A percentile compares a stretch with the other conserved stretches of the same genome.
Evolutionary conservation across 2,888 invertebrate genomes (phyloP).

Genomic region (Lycia hirtaria): DNA sequence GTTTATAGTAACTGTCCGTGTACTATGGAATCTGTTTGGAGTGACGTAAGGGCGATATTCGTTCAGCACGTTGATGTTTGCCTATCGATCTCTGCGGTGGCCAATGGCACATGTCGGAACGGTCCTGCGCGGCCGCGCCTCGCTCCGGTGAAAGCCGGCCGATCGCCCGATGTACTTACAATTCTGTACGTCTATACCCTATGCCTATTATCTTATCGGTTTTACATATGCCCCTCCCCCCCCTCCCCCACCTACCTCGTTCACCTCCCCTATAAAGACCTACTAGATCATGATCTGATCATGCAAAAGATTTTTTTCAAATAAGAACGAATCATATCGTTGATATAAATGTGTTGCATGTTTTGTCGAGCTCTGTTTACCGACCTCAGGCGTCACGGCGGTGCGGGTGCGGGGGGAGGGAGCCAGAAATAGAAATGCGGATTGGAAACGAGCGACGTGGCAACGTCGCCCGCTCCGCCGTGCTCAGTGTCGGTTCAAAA

Average conservation of each 20-base stretch:
- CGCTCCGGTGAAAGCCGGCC: constrained; percentile 80
- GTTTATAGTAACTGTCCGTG: constrained; percentile 82
- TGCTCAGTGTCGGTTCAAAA: constrained; percentile 83
- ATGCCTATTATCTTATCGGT: constrained; percentile 71
- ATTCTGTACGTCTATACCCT: constrained; percentile 55
- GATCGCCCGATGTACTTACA: constrained; percentile 56
- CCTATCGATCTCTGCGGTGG: constrained; percentile 87
- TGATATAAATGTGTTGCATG: constrained; percentile 68
- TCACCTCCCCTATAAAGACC: constrained; percentile 48
- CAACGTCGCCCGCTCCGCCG: constrained; percentile 76
- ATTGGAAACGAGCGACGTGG: constrained; percentile 79
- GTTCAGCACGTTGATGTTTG: constrained; percentile 84
- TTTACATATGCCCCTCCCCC: constrained; percentile 56
- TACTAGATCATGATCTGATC: constrained; percentile 71
- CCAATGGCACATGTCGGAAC: constrained; percentile 87
- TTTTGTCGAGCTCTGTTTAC: constrained; percentile 76
- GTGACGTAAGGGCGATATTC: constrained; percentile 71
- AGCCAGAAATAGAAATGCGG: constrained; percentile 81
- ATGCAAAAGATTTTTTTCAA: constrained; percentile 63
- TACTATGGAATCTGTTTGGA: constrained; percentile 68
- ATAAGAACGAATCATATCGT: constrained; percentile 59
- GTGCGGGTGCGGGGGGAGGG: constrained; percentile 62
- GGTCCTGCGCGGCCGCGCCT: constrained; percentile 82
- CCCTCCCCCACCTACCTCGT: constrained; percentile 48
- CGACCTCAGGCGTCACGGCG: constrained; percentile 67